Evolutionary conservation across 2,888 invertebrate genomes (phyloP).

Genomic region (Mimas tiliae): DNA sequence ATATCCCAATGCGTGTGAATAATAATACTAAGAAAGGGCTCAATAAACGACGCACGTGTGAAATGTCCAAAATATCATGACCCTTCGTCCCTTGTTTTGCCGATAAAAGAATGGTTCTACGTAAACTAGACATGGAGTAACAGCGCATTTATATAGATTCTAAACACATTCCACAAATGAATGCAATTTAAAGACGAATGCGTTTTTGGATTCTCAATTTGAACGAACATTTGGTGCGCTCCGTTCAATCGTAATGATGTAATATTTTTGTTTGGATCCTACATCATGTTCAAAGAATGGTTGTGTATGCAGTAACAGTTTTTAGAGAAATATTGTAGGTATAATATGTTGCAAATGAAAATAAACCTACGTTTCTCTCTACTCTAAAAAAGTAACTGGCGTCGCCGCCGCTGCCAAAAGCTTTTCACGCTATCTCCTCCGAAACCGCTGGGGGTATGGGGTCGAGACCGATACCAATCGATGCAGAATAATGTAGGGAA

Average conservation of each 20-base stretch:
- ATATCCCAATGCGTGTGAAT: conserved; percentile 67
- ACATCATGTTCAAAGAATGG: not conserved
- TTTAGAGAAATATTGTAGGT: not conserved
- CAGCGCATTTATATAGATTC: conserved; percentile 80
- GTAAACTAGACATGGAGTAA: conserved; percentile 42
- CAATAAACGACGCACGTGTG: conserved; percentile 55
- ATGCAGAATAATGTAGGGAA: too few species aligned
- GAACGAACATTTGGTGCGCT: conserved; percentile 62
- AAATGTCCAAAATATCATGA: conserved; percentile 59
- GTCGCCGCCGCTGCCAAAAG: too few species aligned
- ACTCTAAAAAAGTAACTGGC: too few species aligned
- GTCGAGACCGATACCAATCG: too few species aligned
- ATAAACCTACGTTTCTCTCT: not conserved
- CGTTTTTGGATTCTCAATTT: conserved; percentile 71
- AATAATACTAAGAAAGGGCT: conserved; percentile 65
- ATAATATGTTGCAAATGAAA: not conserved
- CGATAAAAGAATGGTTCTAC: conserved; percentile 28
- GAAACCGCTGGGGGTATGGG: too few species aligned
- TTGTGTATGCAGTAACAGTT: not conserved
- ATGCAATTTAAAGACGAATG: conserved; percentile 81
- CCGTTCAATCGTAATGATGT: conserved; percentile 65
- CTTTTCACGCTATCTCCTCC: too few species aligned
- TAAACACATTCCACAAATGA: conserved; percentile 77
- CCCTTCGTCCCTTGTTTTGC: conserved; percentile 35
- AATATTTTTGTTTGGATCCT: conserved; percentile 55